Evolutionary conservation across 2,113 vertebrate genomes (phyloP), one percentile per base, ranked within the genome.

Genomic region (Cichladusa arquata): DNA sequence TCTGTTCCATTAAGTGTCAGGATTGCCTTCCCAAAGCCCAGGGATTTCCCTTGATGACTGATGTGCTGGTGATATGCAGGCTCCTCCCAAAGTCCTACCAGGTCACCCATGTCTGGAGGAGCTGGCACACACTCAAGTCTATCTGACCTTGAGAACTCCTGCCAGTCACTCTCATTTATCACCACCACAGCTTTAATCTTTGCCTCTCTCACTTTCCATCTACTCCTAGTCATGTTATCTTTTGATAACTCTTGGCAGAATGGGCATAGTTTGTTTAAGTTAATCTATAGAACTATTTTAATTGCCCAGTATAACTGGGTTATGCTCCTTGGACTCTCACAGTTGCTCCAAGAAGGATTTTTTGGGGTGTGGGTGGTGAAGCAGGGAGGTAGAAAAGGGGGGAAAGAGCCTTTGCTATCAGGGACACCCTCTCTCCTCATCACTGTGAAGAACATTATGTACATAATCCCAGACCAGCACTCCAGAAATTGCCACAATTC

Each of bases 71-170:
- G 78, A 58, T 24, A 50, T 0, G 3, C 50, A 81, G 51, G 44
- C 61, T 89, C 48, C 67, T 95, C 91, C 20, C 2, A 19, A 86
- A 86, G 69, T 54, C 73, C 48, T 36, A 38, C 38, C 38, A 78
- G n/a, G 38, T 54, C 92, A 74, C 38, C 20, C 29, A 14, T 20
- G 26, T 45, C 81, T 81, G 53, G 4, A 84, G 19, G 44, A 79
- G 64, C 48, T 36, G 26, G 81, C 36, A 62, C n/a, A 42, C 0
- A 60, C 72, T 72, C 76, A 73, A 29, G 23, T n/a, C 40, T n/a
- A 66, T 74, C 7, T 89, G 80, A 92, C 80, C 77, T 91, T 74
- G 57, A 61, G 57, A 74, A 82, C 53, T 79, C 70, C 29, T 66
- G 44, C 65, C 80, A 92, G 76, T 80, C 17, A 2, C 65, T 12